Percentiles rank a stretch among this genome's conserved stretches.
Evolutionary conservation across 2,113 vertebrate genomes (phyloP).

Genomic region (Platichthys flesus): DNA sequence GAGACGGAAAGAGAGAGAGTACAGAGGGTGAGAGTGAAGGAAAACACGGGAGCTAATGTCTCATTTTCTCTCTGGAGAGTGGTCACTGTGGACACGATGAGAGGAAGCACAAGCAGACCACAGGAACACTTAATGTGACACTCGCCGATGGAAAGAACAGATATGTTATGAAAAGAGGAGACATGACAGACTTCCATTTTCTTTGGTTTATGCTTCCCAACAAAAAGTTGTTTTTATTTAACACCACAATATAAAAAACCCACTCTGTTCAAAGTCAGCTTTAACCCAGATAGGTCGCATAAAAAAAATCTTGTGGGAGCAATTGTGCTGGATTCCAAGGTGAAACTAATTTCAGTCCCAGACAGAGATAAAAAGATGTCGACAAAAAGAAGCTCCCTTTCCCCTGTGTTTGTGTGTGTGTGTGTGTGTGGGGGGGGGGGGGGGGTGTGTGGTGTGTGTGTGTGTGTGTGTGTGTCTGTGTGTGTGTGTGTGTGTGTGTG

Average conservation of each 20-base stretch:
- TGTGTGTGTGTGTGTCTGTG: constrained; percentile 14
- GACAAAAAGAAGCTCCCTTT: background rate
- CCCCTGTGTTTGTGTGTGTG: background rate
- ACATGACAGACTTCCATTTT: background rate
- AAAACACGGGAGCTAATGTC: background rate
- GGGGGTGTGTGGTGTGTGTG: too few species aligned
- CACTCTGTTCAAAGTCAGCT: background rate
- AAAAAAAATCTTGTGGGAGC: constrained; percentile 25
- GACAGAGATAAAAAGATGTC: background rate
- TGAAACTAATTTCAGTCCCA: constrained; percentile 26
- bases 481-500: background rate
- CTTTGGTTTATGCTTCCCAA: background rate
- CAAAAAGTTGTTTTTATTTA: background rate
- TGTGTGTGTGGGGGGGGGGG: too few species aligned
- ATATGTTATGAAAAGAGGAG: constrained; percentile 4
- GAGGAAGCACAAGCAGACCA: constrained; percentile 17
- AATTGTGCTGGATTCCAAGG: constrained; percentile 1
- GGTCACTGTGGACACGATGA: constrained; percentile 7
- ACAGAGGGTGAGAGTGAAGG: background rate
- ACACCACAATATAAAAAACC: background rate
- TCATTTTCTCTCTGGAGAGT: constrained; percentile 5
- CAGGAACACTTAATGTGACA: constrained; percentile 29
- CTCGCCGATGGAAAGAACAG: constrained; percentile 9
- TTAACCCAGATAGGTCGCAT: constrained; percentile 18
- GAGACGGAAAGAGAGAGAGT: constrained; percentile 8